A percentile compares a stretch with the other conserved stretches of the same genome.
These are phyloP conservation scores for Ailuropoda melanoleuca DNA, from an alignment of 2,113 vertebrate species.

Conservation along the genomic window DNA sequence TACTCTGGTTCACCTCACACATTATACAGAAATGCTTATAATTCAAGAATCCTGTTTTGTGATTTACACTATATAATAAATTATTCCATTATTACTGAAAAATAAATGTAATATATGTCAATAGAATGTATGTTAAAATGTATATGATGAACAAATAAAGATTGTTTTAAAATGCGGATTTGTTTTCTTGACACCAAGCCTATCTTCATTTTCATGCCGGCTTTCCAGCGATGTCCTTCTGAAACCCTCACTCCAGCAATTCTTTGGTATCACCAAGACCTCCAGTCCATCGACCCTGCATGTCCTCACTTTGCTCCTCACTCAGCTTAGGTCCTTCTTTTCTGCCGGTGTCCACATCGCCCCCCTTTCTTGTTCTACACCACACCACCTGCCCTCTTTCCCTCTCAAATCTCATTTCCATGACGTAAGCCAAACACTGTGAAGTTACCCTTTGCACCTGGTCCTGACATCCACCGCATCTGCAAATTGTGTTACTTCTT, in stretches of 20 bases:
- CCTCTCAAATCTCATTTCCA: neutral
- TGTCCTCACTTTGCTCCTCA: neutral
- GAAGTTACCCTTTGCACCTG: neutral
- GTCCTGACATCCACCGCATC: neutral
- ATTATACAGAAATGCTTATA: neutral
- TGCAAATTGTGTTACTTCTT: neutral
- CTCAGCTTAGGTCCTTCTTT: neutral
- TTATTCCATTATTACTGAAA: neutral
- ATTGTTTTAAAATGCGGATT: neutral
- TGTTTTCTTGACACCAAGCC: neutral
- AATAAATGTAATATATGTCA: neutral
- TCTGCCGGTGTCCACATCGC: neutral
- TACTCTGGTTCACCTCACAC: neutral
- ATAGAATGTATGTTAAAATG: neutral
- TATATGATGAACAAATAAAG: constrained; percentile 30
- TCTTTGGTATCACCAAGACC: neutral
- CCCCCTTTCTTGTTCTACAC: neutral
- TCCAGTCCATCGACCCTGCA: accelerated
- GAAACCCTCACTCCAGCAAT: neutral
- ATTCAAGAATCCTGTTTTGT: neutral
- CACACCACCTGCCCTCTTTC: neutral
- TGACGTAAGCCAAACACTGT: neutral
- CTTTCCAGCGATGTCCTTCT: neutral
- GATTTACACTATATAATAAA: neutral
- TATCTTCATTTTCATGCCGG: neutral